Percentiles rank a stretch among this genome's conserved stretches.
Evolutionary conservation across 2,113 vertebrate genomes (phyloP).

Genomic region (Hippocampus comes): DNA sequence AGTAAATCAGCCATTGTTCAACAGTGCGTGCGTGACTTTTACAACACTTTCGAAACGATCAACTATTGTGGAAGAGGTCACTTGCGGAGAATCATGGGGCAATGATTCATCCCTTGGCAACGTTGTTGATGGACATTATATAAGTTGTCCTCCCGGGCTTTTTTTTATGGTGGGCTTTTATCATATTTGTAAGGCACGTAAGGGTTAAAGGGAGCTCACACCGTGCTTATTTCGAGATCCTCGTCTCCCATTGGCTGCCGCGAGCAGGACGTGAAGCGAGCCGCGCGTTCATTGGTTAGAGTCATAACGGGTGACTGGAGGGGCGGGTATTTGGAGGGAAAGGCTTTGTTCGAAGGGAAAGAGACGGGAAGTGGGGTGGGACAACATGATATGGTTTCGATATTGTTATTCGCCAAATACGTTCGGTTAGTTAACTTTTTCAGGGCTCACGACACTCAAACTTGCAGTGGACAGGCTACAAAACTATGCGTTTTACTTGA

Average conservation of each 20-base stretch:
- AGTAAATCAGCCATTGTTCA: not conserved
- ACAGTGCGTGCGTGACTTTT: not conserved
- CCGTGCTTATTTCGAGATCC: not conserved
- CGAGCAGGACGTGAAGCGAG: conserved; percentile 44
- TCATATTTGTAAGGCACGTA: conserved; percentile 30
- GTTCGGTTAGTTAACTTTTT: too few relatives aligned
- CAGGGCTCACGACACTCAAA: too few relatives aligned
- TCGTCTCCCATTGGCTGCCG: conserved; percentile 50
- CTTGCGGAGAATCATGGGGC: not conserved
- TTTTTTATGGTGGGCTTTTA: conserved; percentile 6
- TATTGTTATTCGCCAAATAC: too few relatives aligned
- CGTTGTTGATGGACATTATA: conserved; percentile 33
- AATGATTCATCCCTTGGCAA: conserved; percentile 7
- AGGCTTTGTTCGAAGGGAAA: conserved; percentile 13
- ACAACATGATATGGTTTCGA: too few relatives aligned
- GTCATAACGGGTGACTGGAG: conserved; percentile 86
- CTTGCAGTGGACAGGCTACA: too few relatives aligned
- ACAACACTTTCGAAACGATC: not conserved
- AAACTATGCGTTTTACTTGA: too few relatives aligned
- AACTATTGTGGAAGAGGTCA: not conserved
- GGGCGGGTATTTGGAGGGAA: conserved; percentile 14
- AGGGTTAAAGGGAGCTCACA: conserved; percentile 7
- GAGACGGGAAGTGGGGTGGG: conserved; percentile 76
- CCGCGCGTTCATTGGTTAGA: conserved; percentile 74
- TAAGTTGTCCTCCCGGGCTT: conserved; percentile 3